These are phyloP conservation scores for Phycodurus eques DNA, from an alignment of 2,113 vertebrate genomes.

Conservation along the genomic window DNA sequence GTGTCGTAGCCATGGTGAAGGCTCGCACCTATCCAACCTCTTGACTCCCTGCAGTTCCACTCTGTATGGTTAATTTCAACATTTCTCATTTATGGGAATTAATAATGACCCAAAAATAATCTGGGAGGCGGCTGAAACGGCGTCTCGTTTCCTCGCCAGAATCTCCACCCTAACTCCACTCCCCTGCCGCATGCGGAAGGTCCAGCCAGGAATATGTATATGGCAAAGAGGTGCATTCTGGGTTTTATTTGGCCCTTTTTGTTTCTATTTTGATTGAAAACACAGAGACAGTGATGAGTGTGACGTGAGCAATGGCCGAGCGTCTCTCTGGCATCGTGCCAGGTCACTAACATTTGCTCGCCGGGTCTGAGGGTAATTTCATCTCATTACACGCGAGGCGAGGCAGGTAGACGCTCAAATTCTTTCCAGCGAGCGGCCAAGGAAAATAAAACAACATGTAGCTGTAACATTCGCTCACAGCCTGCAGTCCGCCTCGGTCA, in stretches of 20 bases:
- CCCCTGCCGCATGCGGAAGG: constrained; percentile 65
- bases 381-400: constrained; percentile 82
- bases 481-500: constrained; percentile 21
- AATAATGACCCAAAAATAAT: constrained; percentile 85
- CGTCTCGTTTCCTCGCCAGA: constrained; percentile 60
- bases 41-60: constrained; percentile 25
- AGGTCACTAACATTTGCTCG: constrained; percentile 65
- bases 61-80: constrained; percentile 67
- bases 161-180: constrained; percentile 23
- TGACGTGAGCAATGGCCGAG: constrained; percentile 21
- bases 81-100: constrained; percentile 73
- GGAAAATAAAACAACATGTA: constrained; percentile 55
- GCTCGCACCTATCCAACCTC: constrained; percentile 13
- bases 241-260: constrained; percentile 70
- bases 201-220: constrained; percentile 84
- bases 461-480: constrained; percentile 23
- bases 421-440: constrained; percentile 79
- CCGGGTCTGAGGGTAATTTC: constrained; percentile 81
- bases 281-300: constrained; percentile 67
- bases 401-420: constrained; percentile 82
- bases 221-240: constrained; percentile 83
- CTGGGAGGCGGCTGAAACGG: constrained; percentile 66
- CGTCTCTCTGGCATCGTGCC: constrained; percentile 71
- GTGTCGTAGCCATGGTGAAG: constrained; percentile 28
- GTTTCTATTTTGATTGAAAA: constrained; percentile 85